Evolutionary conservation across 2,113 vertebrate species (phyloP).

Genomic region (Amphiprion percula): DNA sequence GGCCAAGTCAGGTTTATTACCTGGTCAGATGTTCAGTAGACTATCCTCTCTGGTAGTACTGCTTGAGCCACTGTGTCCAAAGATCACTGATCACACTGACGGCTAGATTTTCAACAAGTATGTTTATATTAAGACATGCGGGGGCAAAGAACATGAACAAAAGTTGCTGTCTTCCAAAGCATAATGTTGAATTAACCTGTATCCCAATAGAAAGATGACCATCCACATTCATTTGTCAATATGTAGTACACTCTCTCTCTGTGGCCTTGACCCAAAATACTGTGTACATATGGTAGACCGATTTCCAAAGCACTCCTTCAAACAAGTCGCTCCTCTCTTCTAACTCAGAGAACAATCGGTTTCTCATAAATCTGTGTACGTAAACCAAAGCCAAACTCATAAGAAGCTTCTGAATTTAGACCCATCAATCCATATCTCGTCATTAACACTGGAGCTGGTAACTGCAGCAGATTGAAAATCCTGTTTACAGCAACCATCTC

Average conservation of each 20-base stretch:
- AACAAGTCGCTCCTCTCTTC: not conserved
- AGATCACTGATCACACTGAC: not conserved
- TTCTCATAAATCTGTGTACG: not conserved
- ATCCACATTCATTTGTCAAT: not conserved
- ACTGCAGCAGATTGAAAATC: constrained; percentile 3
- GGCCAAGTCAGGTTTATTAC: not conserved
- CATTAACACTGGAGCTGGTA: not conserved
- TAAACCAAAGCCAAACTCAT: not conserved
- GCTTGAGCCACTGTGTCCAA: not conserved
- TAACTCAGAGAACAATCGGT: not conserved
- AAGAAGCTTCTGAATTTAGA: not conserved
- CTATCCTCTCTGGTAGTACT: not conserved
- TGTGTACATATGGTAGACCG: constrained; percentile 13
- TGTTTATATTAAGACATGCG: not conserved
- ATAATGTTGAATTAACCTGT: not conserved
- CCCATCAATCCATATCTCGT: not conserved
- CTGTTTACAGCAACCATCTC: not conserved
- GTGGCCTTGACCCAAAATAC: not conserved
- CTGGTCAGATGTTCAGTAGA: not conserved
- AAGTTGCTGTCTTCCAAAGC: not conserved
- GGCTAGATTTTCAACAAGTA: not conserved
- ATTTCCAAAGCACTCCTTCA: constrained; percentile 17
- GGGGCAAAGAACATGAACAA: not conserved
- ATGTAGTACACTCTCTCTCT: not conserved
- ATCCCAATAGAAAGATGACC: not conserved